These are phyloP conservation scores for Elegia similella DNA, from an alignment of 2,888 invertebrate species.

Conservation along the genomic window DNA sequence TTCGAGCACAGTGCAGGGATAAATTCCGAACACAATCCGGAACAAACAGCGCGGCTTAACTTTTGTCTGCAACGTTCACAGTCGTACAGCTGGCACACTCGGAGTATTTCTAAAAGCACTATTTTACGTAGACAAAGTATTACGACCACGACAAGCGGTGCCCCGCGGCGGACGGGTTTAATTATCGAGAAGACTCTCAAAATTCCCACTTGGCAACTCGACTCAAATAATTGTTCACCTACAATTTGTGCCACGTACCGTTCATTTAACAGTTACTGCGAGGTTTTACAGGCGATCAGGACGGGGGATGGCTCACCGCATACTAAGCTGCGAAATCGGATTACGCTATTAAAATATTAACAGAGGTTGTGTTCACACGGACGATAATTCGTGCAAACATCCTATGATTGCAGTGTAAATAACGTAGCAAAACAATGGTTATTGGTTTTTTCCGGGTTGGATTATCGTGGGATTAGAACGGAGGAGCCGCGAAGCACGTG, in stretches of 20 bases:
- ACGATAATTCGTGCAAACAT: slow-evolving; percentile 66
- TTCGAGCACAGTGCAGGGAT: slow-evolving; percentile 36
- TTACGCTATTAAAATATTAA: slow-evolving; percentile 61
- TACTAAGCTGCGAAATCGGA: slow-evolving; percentile 50
- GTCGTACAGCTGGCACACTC: slow-evolving; percentile 46
- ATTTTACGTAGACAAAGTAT: slow-evolving; percentile 52
- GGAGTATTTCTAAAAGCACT: slow-evolving; percentile 51
- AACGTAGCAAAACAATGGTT: slow-evolving; percentile 67
- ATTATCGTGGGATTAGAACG: slow-evolving; percentile 66
- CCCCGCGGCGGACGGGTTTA: slow-evolving; percentile 48
- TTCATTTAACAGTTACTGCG: slow-evolving; percentile 37
- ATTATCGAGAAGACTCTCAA: slow-evolving; percentile 52
- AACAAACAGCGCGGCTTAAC: slow-evolving; percentile 53
- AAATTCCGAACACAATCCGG: slow-evolving; percentile 50
- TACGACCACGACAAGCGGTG: slow-evolving; percentile 48
- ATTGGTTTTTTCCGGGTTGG: slow-evolving; percentile 73
- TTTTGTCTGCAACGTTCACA: slow-evolving; percentile 54
- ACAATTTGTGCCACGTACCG: slow-evolving; percentile 43
- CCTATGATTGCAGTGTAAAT: slow-evolving; percentile 57
- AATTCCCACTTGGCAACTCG: slow-evolving; percentile 44
- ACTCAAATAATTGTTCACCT: slow-evolving; percentile 41
- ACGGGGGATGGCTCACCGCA: slow-evolving; percentile 38
- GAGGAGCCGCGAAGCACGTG: slow-evolving; percentile 55
- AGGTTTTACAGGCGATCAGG: slow-evolving; percentile 28
- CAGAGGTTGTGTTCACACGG: slow-evolving; percentile 46